A percentile compares a stretch with the other conserved stretches of the same genome.
Conservation (phyloP, 2,888 invertebrate species). For the Apodemia duryi region DNA sequence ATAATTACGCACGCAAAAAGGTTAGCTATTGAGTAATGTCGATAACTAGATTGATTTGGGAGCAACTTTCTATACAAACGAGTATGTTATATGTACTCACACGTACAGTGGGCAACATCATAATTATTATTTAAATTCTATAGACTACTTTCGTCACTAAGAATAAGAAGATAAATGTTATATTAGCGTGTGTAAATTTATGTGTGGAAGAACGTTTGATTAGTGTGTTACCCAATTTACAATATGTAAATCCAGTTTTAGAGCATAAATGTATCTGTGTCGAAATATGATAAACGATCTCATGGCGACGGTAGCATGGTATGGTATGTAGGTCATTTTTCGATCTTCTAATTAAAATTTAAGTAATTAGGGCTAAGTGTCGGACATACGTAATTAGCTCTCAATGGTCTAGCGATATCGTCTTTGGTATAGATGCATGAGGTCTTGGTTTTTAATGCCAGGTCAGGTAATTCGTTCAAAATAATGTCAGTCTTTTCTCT, state of each 20-base stretch:
- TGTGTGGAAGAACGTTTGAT: not conserved
- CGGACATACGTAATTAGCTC: too few relatives aligned
- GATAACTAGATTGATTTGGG: slow-evolving; percentile 57
- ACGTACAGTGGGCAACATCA: slow-evolving; percentile 11
- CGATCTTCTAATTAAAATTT: slow-evolving; percentile 4
- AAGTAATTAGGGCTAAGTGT: not conserved
- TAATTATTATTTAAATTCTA: slow-evolving; percentile 7
- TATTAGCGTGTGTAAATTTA: not conserved
- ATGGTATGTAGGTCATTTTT: slow-evolving; percentile 3
- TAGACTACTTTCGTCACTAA: slow-evolving; percentile 2
- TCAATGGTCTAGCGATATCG: too few relatives aligned
- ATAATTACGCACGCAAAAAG: too few relatives aligned
- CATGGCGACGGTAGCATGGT: slow-evolving; percentile 5
- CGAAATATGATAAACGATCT: slow-evolving; percentile 12
- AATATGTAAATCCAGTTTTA: slow-evolving; percentile 15
- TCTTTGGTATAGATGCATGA: too few relatives aligned
- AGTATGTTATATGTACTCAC: slow-evolving; percentile 21
- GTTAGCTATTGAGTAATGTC: slow-evolving; percentile 56
- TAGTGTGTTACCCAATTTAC: slow-evolving; percentile 11
- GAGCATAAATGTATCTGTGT: slow-evolving; percentile 5
- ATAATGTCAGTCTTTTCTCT: too few relatives aligned
- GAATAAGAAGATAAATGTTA: not conserved
- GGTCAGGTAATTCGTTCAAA: too few relatives aligned
- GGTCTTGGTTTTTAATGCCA: too few relatives aligned
- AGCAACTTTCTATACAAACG: slow-evolving; percentile 65